These are phyloP conservation scores for Atethmia centrago DNA, from an alignment of 2,888 invertebrate species.

Conservation along the genomic window DNA sequence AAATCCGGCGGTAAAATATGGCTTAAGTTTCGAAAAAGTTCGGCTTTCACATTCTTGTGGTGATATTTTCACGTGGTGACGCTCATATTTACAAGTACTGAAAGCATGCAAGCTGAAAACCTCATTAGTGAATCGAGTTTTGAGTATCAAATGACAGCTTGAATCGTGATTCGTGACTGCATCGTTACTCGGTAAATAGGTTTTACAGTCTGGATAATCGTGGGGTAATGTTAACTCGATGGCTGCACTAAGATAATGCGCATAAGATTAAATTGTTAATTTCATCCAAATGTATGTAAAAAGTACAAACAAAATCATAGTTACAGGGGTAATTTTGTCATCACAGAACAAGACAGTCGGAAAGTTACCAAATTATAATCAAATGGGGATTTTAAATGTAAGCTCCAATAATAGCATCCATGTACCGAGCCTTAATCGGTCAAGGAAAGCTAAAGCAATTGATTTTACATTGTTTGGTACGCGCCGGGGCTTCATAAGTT, in stretches of 20 bases:
- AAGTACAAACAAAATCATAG: constrained; percentile 12
- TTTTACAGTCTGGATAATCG: constrained; percentile 9
- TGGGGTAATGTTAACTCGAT: not conserved
- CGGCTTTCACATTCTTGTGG: not conserved
- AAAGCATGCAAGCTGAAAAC: not conserved
- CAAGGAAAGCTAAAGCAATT: too few species aligned
- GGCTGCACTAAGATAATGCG: not conserved
- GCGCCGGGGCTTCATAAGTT: too few species aligned
- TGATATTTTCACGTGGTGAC: not conserved
- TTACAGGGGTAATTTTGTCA: not conserved
- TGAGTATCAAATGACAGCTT: not conserved
- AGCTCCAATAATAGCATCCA: not conserved
- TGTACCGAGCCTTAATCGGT: constrained; percentile 23
- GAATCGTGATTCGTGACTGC: not conserved
- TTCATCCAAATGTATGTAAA: not conserved
- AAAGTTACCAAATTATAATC: not conserved
- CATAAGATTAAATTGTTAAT: not conserved
- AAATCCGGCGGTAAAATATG: too few species aligned
- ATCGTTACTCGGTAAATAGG: not conserved
- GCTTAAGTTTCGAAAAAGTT: not conserved
- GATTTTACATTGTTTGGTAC: too few species aligned
- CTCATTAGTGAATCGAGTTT: constrained; percentile 1
- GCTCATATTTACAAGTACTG: not conserved
- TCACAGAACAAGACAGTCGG: not conserved
- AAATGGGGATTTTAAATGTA: not conserved